A percentile compares a stretch with the other conserved stretches of the same genome.
phyloP scores from a whole-genome alignment of 2,113 vertebrate genomes.

The Odobenus rosmarus region DNA sequence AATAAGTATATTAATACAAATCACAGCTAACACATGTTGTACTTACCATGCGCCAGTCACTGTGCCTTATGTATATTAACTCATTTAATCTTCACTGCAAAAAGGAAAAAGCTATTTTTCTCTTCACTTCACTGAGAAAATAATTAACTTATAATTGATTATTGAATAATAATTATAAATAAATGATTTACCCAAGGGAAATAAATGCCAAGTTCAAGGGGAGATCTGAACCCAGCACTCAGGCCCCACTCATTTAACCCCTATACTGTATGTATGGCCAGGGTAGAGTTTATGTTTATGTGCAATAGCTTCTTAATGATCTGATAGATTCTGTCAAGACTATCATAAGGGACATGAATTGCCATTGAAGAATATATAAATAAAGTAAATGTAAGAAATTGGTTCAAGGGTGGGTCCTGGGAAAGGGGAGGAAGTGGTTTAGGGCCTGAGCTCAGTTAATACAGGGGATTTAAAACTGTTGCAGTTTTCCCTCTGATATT shows the following conservation, averaged over 20 bases:
- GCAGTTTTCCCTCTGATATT: not conserved
- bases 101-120: not conserved
- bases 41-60: not conserved
- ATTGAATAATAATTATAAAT: not conserved
- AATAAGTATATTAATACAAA: conserved; percentile 23
- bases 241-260: not conserved
- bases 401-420: not conserved
- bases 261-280: not conserved
- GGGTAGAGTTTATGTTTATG: not conserved
- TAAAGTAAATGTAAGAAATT: not conserved
- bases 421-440: not conserved
- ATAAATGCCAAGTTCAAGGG: not conserved
- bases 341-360: not conserved
- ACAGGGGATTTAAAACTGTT: not conserved
- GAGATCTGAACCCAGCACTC: not conserved
- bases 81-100: not conserved
- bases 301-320: not conserved
- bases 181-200: not conserved
- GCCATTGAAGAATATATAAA: not conserved
- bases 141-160: not conserved
- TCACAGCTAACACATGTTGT: not conserved
- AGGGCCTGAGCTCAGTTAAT: not conserved
- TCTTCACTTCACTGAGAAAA: not conserved
- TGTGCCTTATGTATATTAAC: not conserved
- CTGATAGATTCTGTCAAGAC: not conserved